Base-by-base conservation (phyloP, 2,888 invertebrate species). In the Galerucella pusilla region DNA sequence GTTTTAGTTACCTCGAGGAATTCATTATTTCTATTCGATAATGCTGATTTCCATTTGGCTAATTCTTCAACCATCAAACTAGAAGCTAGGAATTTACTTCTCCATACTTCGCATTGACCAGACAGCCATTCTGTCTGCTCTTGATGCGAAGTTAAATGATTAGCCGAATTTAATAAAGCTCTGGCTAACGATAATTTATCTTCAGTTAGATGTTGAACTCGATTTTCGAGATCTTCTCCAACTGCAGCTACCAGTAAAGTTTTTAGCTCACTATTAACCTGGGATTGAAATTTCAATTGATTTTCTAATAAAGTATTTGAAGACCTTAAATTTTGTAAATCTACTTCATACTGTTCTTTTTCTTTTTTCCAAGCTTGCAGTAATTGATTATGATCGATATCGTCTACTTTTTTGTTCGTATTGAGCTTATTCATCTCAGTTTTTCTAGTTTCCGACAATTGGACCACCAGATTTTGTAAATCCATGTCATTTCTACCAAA, bases 21-120 rank as follows among this genome's bases (percentile, higher is more conserved):
- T 79, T 93, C 93, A 46, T 91, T 91, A 68, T 92, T 91, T 85
- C 93, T 91, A 80, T 93, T 93, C 16, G 91, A 92, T 35, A 97
- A 89, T 71, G 93, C 91, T 66, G 94, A 94, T 86, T 97, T 96
- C 92, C 96, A 96, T 81, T 93, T 91, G 0, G 96, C 96, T 79
- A 97, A 87, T 88, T 97, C 97, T 88, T 97, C 97, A 1, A 97
- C 94, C 94, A 97, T 95, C 74, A 97, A 91, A 86, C 97, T 95
- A 89, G 96, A 96, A 35, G 98, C 97, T 81, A 97, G 90, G 88
- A 97, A 98, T 91, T 98, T 98, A 85, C 97, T 97, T 78, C 97
- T 91, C 97, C 97, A 98, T 68, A 98, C 96, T 89, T 98, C 97
- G 85, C 97, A 96, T 85, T 97, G 97, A 0, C 97, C 96, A 20